Base-by-base conservation (phyloP, 37 sponge, comb jelly and placozoan species). In the Mnemiopsis leidyi region DNA sequence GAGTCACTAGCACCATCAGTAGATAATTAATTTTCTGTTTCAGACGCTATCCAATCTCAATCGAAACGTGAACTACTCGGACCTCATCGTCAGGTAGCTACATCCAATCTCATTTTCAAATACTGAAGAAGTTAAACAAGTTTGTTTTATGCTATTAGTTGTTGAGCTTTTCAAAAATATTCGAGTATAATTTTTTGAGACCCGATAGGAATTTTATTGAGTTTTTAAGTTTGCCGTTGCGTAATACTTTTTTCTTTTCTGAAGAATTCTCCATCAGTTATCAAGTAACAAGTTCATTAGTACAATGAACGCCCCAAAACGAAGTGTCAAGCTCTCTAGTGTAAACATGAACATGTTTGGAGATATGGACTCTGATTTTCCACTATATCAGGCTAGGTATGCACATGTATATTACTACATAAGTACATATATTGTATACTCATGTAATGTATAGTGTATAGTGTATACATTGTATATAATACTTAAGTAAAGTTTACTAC, bases 301-400 rank as follows among this genome's bases (percentile, higher is more conserved):
- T 29, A 1, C 61, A 29, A 25, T 71, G n/a, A 71, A 71, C 30
- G 25, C 23, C 1, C n/a, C 90, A 0, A 85, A 25, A 37, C 33
- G 90, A 85, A 13, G 39, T 39, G 48, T 85, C 2, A 85, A 85
- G 61, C 20, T 85, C 26, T 40, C 61, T 26, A 85, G 48, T 85
- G 90, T 85, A 0, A 85, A 85, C 38, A 79, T 79, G 82, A 85
- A 85, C 30, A 85, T 85, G 90, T 85, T 85, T 85, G 90, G 90
- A n/a, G 90, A 40, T 18, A 37, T 38, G 26, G 9, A n/a, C n/a
- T n/a, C 61, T 2, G 36, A 77, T 32, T 16, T 77, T 77, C 20
- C 79, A 21, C 36, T 36, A 0, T 36, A 32, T 13, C 79, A 77
- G 32, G n/a, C n/a, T n/a, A 28, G 79, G 79, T 77, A 18, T 18